Evolutionary conservation across 2,888 invertebrate species (phyloP).

Genomic region (Thalpophila matura): DNA sequence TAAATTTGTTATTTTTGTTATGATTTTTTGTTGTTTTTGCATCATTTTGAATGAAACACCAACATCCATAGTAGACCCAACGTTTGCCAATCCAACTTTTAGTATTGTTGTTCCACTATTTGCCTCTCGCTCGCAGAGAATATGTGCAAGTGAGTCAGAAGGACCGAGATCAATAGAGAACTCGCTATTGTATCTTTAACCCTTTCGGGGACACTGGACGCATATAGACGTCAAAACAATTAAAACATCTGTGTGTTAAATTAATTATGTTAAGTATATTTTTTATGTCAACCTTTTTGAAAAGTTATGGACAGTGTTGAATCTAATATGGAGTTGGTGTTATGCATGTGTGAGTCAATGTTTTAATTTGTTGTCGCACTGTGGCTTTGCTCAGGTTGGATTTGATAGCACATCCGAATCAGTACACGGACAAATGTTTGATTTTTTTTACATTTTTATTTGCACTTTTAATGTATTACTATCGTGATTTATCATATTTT

Average conservation of each 20-base stretch:
- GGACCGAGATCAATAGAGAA: too few species aligned
- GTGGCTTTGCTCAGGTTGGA: constrained; percentile 76
- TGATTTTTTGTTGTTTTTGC: constrained; percentile 9
- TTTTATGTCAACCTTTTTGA: too few species aligned
- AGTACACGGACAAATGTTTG: constrained; percentile 63
- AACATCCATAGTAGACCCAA: constrained; percentile 8
- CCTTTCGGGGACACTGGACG: too few species aligned
- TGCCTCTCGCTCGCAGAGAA: too few species aligned
- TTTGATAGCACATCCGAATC: constrained; percentile 59
- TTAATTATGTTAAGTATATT: too few species aligned
- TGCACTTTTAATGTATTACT: constrained; percentile 74
- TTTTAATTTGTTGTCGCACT: constrained; percentile 77
- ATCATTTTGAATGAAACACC: constrained; percentile 5
- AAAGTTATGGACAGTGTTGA: too few species aligned
- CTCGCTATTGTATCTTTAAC: too few species aligned
- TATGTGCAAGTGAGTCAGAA: too few species aligned
- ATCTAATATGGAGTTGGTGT: constrained; percentile 36
- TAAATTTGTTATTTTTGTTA: constrained; percentile 7
- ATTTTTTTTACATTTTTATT: constrained; percentile 68
- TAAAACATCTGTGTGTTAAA: too few species aligned
- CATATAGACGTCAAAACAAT: too few species aligned
- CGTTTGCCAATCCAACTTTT: constrained; percentile 1
- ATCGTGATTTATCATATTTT: constrained; percentile 63
- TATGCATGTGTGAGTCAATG: constrained; percentile 78
- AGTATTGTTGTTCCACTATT: too few species aligned